Base-by-base conservation (phyloP, 30 jellyfish, hydroid and myxozoan genomes). In the Aurelia coerulea region DNA sequence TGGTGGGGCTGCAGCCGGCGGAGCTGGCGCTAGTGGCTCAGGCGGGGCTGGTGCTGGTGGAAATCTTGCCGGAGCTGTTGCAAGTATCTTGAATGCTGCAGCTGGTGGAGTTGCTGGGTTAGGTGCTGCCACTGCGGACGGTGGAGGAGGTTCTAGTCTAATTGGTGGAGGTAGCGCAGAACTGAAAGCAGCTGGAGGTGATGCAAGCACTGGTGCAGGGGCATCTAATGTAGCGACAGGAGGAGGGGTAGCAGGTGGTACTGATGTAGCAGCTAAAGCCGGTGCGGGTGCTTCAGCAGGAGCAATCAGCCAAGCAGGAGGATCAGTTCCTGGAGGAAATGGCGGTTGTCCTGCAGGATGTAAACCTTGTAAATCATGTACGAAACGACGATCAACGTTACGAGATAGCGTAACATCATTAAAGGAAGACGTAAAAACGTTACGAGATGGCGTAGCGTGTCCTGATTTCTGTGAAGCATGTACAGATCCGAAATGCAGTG, bases 291-390 rank as follows among this genome's bases (percentile, higher is more conserved):
- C 87, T 2, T 50, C 89, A 49, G 69, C 80, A 39, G 96, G 87
- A 3, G 90, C 85, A 16, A 54, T 69, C 58, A 32, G 91, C 46
- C 85, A 72, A 37, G 78, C 91, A 10, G 91, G 85, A 5, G 94
- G 94, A 49, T 41, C 77, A 19, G 88, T 65, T 19, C 73, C 54
- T 23, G 73, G 80, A 10, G 78, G 75, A 2, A 85, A 65, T 50
- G 94, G 94, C 10, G 94, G 94, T 1, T 74, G 94, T 62, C 88
- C 94, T 4, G 83, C 83, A 9, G 94, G 96, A 9, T 83, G 92
- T 63, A 83, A 83, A 41, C 92, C 92, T 2, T 75, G 90, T 46
- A 68, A 78, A 5, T 74, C 73, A 76, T 71, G 86, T 53, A 52
- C 56, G 15, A 46, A 46, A 46, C 56, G 56, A 46, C 56, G 56